Percentiles rank a stretch among this genome's conserved stretches.
phyloP scores from a whole-genome alignment of 2,113 vertebrate genomes.

The Mohoua ochrocephala region DNA sequence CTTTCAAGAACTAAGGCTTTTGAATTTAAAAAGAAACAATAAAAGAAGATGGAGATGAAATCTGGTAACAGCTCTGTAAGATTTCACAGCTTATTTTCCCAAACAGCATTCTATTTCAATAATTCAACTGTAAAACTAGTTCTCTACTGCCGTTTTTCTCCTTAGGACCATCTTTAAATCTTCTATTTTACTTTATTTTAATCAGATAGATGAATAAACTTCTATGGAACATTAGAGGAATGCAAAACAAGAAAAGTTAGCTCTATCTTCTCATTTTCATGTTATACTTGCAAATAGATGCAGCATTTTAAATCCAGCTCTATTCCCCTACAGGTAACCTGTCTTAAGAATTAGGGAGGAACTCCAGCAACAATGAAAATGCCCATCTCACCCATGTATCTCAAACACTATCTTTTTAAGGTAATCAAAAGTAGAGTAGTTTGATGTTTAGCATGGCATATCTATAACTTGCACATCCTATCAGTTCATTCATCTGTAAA shows the following conservation, averaged over 20 bases:
- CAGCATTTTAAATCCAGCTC: background rate
- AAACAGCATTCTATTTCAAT: constrained; percentile 4
- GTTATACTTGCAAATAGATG: background rate
- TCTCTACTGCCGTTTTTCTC: accelerated
- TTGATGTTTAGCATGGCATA: background rate
- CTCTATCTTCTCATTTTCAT: constrained; percentile 4
- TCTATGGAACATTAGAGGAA: background rate
- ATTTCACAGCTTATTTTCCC: constrained; percentile 38
- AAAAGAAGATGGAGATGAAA: constrained; percentile 35
- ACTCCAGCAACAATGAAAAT: background rate
- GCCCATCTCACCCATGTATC: background rate
- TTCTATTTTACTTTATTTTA: constrained; percentile 8
- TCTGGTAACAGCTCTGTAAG: background rate
- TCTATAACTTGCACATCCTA: background rate
- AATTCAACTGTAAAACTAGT: constrained; percentile 1
- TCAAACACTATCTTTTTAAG: background rate
- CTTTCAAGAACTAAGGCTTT: constrained; percentile 47
- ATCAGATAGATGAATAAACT: constrained; percentile 1
- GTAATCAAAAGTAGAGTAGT: background rate
- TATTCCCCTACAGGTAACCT: background rate
- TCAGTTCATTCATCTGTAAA: constrained; percentile 5
- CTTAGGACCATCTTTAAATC: background rate
- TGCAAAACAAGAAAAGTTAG: background rate
- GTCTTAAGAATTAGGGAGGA: background rate
- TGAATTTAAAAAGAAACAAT: constrained; percentile 49